These are phyloP conservation scores for Cyphomyrus discorhynchus DNA, from an alignment of 2,113 vertebrate species.

Conservation along the genomic window DNA sequence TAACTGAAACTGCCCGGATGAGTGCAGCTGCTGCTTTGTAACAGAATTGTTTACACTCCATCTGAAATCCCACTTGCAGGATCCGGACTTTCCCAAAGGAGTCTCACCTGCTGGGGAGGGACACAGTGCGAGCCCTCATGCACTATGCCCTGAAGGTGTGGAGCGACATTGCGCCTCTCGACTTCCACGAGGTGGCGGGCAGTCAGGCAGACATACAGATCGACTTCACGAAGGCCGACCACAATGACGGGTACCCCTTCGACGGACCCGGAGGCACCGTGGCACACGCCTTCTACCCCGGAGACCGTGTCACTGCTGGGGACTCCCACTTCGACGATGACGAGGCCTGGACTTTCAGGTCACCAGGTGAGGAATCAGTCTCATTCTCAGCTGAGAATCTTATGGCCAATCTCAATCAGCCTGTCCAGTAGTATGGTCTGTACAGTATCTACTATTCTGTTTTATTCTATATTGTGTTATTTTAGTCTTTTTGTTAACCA, in stretches of 20 bases:
- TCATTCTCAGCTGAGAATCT: not conserved
- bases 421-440: not conserved
- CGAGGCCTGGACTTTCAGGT: slow-evolving; percentile 90
- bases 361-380: slow-evolving; percentile 66
- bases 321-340: slow-evolving; percentile 94
- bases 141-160: slow-evolving; percentile 93
- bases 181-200: slow-evolving; percentile 93
- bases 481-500: not conserved
- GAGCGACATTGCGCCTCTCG: slow-evolving; percentile 87
- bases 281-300: slow-evolving; percentile 90
- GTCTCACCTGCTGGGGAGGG: slow-evolving; percentile 72
- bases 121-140: slow-evolving; percentile 90
- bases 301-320: slow-evolving; percentile 77
- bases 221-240: slow-evolving; percentile 81
- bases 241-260: slow-evolving; percentile 84
- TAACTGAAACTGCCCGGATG: not conserved
- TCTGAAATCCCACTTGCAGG: slow-evolving; percentile 48
- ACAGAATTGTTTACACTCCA: not conserved
- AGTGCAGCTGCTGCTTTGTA: not conserved
- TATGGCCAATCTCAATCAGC: not conserved
- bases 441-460: not conserved
- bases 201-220: slow-evolving; percentile 88
- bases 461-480: not conserved
- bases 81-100: slow-evolving; percentile 85
- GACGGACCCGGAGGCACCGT: slow-evolving; percentile 88